Base-by-base conservation (phyloP, 2,113 vertebrate genomes). In the Lampris incognitus region DNA sequence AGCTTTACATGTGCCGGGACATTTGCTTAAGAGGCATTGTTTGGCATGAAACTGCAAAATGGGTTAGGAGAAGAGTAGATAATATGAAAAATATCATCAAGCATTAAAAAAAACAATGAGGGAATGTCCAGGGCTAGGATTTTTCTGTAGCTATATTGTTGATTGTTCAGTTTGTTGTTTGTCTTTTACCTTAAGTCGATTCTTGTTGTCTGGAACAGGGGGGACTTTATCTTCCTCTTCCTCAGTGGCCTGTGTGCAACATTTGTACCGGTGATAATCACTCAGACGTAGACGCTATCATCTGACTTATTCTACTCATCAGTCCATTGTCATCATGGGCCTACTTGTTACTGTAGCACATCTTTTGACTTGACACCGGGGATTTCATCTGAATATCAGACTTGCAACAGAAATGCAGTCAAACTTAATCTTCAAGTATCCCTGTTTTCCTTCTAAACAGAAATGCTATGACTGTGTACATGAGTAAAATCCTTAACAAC, bases 171-270 rank as follows among this genome's bases (percentile, higher is more conserved):
- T 71, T 68, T 5, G 48, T 58, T 57, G 1, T 69, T 69, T 0
- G 6, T 66, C 64, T 80, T 92, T 90, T 93, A 98, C 96, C 96
- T 97, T 95, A 72, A 97, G 92, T 77, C 79, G 94, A 90, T 90
- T 95, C 78, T 88, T 94, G 78, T 95, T 93, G 63, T 93, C 87
- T 80, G 77, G 79, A 78, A 79, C 60, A 76, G 89, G 82, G 78
- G 74, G 81, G 10, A 57, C 70, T 62, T 86, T 91, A 9, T 94
- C 94, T 49, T 87, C 93, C 67, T 44, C 78, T 2, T 78, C 83
- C 52, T 24, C 92, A 48, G 89, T 88, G 40, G 91, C 82, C 94
- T 95, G 95, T 88, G 87, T 87, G 85, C 56, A 91, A 86, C 59
- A 93, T 51, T 54, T 42, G 69, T 56, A 73, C 69, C 49, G 80